Percentiles rank a stretch among this genome's conserved stretches.
phyloP scores from a whole-genome alignment of 2,113 vertebrate species.

The Dolichallabes microphthalmus region DNA sequence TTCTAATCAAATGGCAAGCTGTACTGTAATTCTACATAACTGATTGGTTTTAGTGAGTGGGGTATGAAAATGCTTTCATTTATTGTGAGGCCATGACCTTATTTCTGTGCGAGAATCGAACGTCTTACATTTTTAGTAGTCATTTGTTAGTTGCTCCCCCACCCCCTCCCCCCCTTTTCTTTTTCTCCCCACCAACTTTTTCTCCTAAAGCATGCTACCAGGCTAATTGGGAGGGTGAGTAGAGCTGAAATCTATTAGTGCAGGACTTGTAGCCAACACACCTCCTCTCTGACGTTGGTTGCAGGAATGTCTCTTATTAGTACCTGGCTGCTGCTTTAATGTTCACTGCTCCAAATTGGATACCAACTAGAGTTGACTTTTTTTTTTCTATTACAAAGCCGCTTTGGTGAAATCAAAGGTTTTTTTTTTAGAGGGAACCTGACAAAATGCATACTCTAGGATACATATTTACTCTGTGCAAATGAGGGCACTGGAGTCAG shows the following conservation, averaged over 20 bases:
- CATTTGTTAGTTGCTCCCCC: not conserved
- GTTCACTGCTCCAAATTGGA: slow-evolving; percentile 72
- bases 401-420: slow-evolving; percentile 71
- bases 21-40: not conserved
- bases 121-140: not conserved
- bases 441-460: slow-evolving; percentile 59
- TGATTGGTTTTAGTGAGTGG: not conserved
- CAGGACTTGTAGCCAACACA: slow-evolving; percentile 67
- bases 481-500: slow-evolving; percentile 51
- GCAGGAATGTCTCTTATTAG: slow-evolving; percentile 76
- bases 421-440: slow-evolving; percentile 57
- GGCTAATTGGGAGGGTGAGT: slow-evolving; percentile 70
- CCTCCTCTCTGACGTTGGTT: slow-evolving; percentile 57
- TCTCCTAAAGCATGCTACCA: slow-evolving; percentile 49
- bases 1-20: not conserved
- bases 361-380: slow-evolving; percentile 70
- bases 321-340: slow-evolving; percentile 74
- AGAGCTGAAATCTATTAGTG: slow-evolving; percentile 76
- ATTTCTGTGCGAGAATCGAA: no score
- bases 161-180: not conserved
- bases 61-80: not conserved
- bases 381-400: slow-evolving; percentile 58
- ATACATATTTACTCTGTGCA: slow-evolving; percentile 62
- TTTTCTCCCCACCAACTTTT: not conserved
- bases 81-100: not conserved